Conservation (phyloP, 2,113 vertebrate genomes). For the Stercorarius parasiticus region DNA sequence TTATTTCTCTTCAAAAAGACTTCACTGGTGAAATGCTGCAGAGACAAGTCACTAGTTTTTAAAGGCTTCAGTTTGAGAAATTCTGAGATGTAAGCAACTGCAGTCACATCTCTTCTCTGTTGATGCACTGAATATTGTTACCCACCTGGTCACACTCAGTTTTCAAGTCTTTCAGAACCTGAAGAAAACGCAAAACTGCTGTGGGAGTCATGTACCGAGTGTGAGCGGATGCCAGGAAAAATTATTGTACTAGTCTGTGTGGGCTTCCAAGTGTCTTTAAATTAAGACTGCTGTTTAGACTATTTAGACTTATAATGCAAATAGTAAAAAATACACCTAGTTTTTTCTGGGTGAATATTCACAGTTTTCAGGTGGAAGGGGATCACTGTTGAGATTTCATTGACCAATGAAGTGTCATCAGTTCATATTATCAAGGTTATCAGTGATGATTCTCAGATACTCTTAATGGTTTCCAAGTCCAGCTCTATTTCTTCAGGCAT, state of each 20-base stretch:
- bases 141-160: not conserved
- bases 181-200: not conserved
- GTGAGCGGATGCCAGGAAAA: not conserved
- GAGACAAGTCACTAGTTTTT: not conserved
- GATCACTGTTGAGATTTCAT: not conserved
- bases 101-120: accelerated
- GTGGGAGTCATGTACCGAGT: not conserved
- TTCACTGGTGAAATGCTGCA: not conserved
- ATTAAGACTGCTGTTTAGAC: not conserved
- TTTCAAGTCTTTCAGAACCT: not conserved
- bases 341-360: not conserved
- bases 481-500: not conserved
- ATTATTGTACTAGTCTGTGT: not conserved
- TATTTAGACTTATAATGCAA: not conserved
- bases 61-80: not conserved
- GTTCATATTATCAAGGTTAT: not conserved
- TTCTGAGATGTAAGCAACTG: not conserved
- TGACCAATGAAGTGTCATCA: not conserved
- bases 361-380: not conserved
- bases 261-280: not conserved
- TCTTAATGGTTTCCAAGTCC: not conserved
- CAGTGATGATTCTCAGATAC: not conserved
- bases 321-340: not conserved
- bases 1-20: not conserved
- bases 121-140: not conserved